Evolutionary conservation across 1,140 invertebrate species (phyloP).

Genomic region (Drosophila trapezifrons): DNA sequence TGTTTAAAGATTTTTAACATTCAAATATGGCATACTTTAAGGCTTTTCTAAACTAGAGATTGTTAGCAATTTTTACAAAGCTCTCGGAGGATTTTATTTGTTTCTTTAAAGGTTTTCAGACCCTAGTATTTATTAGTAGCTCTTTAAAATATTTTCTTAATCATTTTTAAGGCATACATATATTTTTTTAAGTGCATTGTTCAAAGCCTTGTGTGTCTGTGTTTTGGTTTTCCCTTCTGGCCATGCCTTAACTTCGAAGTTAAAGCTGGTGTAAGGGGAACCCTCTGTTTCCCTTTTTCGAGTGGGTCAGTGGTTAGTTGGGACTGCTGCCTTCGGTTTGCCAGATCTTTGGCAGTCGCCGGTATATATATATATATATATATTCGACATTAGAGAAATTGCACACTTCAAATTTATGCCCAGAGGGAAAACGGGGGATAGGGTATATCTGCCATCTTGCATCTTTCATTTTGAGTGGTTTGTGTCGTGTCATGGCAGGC

Average conservation of each 20-base stretch:
- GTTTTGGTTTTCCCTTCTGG: conserved; percentile 28
- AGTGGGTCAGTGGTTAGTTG: conserved; percentile 49
- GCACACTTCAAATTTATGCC: conserved; percentile 58
- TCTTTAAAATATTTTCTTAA: background rate
- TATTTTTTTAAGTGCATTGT: conserved; percentile 3
- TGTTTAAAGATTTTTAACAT: background rate
- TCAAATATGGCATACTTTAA: background rate
- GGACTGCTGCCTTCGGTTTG: background rate
- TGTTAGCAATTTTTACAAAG: background rate
- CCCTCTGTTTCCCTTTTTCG: conserved; percentile 28
- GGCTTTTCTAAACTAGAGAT: too few relatives aligned
- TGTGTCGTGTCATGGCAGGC: conserved; percentile 43
- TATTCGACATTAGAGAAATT: conserved; percentile 44
- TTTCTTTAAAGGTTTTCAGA: too few relatives aligned
- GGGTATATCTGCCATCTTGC: conserved; percentile 12
- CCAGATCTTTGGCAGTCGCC: conserved; percentile 9
- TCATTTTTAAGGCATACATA: background rate
- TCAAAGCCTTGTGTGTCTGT: background rate
- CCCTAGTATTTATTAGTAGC: too few relatives aligned
- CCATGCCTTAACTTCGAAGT: conserved; percentile 2
- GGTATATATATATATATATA: background rate
- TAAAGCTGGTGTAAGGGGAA: conserved; percentile 1
- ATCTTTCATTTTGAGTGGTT: conserved; percentile 37
- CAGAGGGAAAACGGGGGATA: background rate
- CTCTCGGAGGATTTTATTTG: background rate